Evolutionary conservation across 2,113 vertebrate genomes (phyloP), one percentile per base, ranked within the genome.

Genomic region (Melierax canorus): DNA sequence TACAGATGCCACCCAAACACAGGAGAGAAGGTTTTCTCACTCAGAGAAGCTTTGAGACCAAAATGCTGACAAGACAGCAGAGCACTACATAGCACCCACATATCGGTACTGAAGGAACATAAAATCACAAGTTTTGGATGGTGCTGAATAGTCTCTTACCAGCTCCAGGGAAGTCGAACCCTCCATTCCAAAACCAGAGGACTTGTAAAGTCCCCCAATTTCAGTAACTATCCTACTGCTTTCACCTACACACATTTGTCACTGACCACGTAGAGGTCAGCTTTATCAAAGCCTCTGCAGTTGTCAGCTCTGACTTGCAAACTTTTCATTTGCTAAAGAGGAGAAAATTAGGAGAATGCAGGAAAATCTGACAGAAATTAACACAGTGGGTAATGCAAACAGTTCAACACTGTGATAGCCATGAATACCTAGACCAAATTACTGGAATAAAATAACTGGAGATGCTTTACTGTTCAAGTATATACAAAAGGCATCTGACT

Each of bases 201-300:
- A 46, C 14, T 20, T 16, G 5, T 34, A 18, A 73, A 11, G 23
- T 68, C 55, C 39, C 14, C 11, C 53, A 50, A 3, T 32, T 69
- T 59, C 69, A 22, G 0, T 29, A 74, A 48, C 11, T 24, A 34
- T 15, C 45, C 29, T 30, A 7, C 16, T 12, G 20, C 20, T 58
- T 63, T 67, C 55, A 58, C 48, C 50, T 19, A 8, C 36, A 45
- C 7, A 12, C 32, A 36, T 21, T 71, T 27, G 48, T 24, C 39
- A 19, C n/a, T 32, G 41, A 11, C 30, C 30, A 13, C 0, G 1
- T 0, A 53, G 51, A 38, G 15, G 6, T 26, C 59, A 48, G 29
- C 38, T 46, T 45, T 27, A 34, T 11, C 53, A 41, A 41, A 77
- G 30, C 38, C 27, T 46, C 39, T 15, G 34, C 12, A 53, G 34